Evolutionary conservation across 2,113 vertebrate genomes (phyloP).

Genomic region (Athene noctua): DNA sequence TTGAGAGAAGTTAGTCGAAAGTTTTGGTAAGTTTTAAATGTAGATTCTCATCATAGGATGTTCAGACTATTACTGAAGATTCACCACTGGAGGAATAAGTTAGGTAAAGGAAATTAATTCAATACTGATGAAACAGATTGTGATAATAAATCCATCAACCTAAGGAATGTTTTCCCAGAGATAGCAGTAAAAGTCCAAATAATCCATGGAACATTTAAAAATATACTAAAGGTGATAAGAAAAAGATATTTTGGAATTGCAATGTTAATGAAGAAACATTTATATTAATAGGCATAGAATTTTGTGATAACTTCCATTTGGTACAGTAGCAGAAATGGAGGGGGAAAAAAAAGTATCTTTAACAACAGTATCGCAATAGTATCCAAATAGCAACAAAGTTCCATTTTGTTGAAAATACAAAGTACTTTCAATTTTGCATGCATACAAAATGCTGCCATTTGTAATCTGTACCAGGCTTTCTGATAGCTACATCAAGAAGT

Average conservation of each 20-base stretch:
- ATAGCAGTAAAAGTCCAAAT: background rate
- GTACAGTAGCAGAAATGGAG: background rate
- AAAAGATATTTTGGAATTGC: background rate
- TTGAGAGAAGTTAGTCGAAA: background rate
- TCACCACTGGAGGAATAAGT: background rate
- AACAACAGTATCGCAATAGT: background rate
- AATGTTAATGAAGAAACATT: background rate
- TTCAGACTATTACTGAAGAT: background rate
- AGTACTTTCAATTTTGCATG: background rate
- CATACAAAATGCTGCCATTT: background rate
- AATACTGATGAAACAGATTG: background rate
- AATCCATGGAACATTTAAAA: background rate
- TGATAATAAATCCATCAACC: background rate
- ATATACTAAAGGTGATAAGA: background rate
- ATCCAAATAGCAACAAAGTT: background rate
- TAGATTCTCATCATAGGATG: background rate
- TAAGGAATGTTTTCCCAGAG: background rate
- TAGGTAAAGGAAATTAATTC: conserved; percentile 1
- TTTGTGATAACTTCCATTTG: background rate
- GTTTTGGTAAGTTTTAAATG: conserved; percentile 19
- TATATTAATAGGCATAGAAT: background rate
- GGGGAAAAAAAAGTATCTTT: background rate
- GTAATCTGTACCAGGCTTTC: background rate
- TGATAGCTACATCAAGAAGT: background rate
- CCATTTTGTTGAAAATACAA: background rate